Base-by-base conservation (phyloP, 2,888 invertebrate species). In the Diloba caeruleocephala region DNA sequence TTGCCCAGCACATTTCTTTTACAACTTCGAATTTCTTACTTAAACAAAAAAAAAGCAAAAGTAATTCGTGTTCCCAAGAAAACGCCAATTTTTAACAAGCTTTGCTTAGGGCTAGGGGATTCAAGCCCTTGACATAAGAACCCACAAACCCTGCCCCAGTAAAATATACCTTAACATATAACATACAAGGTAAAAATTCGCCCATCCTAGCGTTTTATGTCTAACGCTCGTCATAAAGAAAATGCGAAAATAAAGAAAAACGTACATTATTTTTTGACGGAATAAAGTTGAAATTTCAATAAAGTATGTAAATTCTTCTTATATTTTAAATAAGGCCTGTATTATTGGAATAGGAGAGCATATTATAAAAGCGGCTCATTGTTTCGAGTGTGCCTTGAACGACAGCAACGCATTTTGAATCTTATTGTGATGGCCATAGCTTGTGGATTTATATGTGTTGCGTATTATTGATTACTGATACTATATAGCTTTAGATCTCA, bases 1-100 rank as follows among this genome's bases (percentile, higher is more conserved):
- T 52, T 43, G 25, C 28, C 45, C 7, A 45, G 33, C 12, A 34
- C 13, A 48, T 31, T 51, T 46, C 37, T 9, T 37, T 41, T 1
- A 9, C 29, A 64, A 53, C 48, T 59, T 49, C 13, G 10, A 52
- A 36, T 38, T 45, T 51, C 37, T 46, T 54, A 38, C 25, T 37
- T 36, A 48, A 58, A 44, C 41, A 51, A 43, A 46, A 50, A 72
- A 67, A 54, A 71, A 42, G 31, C 26, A 45, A 71, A 71, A 67
- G 44, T 60, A 68, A 68, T 72, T 71, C 69, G 17, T 49, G 9
- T 71, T 71, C 44, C 54, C 44, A 56, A 71, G 75, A 74, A 71
- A 72, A 74, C 42, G 72, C 50, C 61, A 42, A 68, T 74, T 71
- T 71, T 71, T 74, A 72, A 72, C 71, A 72, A 72, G 69, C 64